Base-by-base conservation (phyloP, 1,140 invertebrate genomes). In the Parasteatoda tepidariorum region DNA sequence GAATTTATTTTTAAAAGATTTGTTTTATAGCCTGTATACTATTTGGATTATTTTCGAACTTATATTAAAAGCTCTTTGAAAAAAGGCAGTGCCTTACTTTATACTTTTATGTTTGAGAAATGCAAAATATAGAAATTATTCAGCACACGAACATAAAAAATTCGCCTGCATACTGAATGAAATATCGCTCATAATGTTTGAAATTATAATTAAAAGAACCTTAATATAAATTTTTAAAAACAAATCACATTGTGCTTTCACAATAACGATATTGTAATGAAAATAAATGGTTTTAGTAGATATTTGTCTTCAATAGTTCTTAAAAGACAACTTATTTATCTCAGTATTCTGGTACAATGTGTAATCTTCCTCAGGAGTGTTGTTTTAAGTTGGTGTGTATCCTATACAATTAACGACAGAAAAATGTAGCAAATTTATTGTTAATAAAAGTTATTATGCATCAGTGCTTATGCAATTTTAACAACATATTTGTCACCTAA, bases 21-120 rank as follows among this genome's bases (percentile, higher is more conserved):
- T 57, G 75, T 79, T 82, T 82, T 71, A 82, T 82, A 82, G 74
- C 38, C 48, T 33, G 6, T 13, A 67, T n/a, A 67, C 30, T 67
- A 41, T 38, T 64, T 64, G 33, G 31, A 67, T 67, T 34, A 67
- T 64, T 67, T 67, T 30, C 22, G 34, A 67, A 67, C 31, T n/a
- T 67, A 22, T 67, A 31, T 26, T 18, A 48, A n/a, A 48, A 48
- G 38, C 38, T 64, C 31, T 68, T 68, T 66, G 22, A 38, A 79
- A 38, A 61, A 82, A 71, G 78, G 78, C 78, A 82, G 78, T 82
- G 78, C 78, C 78, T 82, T 82, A 82, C 67, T 82, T 70, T 67
- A 61, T 78, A 78, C 55, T 76, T 76, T 76, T 64, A 18, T 76
- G 59, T 76, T 48, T 76, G n/a, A 76, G 48, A 33, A 7, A 76